Conservation (phyloP, 2,797 vertebrate genomes). For the Alauda arvensis region DNA sequence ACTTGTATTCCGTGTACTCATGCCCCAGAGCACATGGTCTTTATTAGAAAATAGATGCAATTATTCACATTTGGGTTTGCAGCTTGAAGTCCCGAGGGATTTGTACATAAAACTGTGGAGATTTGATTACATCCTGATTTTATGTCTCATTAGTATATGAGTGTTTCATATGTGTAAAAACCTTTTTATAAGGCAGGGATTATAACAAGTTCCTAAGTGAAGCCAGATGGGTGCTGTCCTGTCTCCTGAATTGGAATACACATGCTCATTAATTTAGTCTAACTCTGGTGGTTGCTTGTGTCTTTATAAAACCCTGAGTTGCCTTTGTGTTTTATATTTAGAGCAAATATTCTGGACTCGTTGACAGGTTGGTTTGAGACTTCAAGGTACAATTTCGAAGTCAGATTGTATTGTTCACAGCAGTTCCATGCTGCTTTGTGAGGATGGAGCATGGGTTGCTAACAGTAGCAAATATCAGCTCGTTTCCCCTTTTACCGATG, state of each 20-base stretch:
- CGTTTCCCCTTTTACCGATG: neutral
- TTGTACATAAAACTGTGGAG: slow-evolving; percentile 5
- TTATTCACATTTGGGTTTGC: neutral
- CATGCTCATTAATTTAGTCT: neutral
- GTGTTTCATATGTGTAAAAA: slow-evolving; percentile 21
- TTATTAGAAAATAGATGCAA: slow-evolving; percentile 32
- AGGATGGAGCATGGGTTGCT: neutral
- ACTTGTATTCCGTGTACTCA: accelerated
- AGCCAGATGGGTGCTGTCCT: neutral
- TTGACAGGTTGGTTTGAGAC: neutral
- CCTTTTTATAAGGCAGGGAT: neutral
- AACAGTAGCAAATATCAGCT: neutral
- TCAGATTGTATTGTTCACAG: neutral
- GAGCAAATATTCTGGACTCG: neutral
- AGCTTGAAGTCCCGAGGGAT: neutral
- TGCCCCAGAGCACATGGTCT: slow-evolving; percentile 2
- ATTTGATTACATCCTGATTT: slow-evolving; percentile 38
- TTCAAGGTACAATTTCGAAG: neutral
- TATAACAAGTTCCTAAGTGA: slow-evolving; percentile 1
- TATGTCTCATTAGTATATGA: neutral
- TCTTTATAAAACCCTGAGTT: neutral
- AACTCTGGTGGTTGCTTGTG: neutral
- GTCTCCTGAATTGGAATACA: neutral
- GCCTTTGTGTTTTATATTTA: neutral
- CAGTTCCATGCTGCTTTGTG: neutral